phyloP scores from a whole-genome alignment of 2,797 vertebrate species.

The Carduelis carduelis region DNA sequence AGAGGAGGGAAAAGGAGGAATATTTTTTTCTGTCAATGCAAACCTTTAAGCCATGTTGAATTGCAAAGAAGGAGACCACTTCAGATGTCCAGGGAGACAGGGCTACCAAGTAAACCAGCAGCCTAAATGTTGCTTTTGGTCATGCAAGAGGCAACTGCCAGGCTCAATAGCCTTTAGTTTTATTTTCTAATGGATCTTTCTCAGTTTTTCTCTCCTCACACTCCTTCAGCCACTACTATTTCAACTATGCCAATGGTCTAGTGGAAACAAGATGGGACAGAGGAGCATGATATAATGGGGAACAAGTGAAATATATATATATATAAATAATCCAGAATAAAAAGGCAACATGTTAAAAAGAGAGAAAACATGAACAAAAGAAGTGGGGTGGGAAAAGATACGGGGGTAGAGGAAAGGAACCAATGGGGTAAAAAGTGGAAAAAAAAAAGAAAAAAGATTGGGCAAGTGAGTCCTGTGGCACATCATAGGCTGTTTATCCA shows the following conservation, averaged over 20 bases:
- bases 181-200: neutral
- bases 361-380: neutral
- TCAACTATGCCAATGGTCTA: neutral
- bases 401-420: accelerated
- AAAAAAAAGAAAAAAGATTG: neutral
- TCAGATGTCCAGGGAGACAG: neutral
- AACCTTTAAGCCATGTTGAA: neutral
- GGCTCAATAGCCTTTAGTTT: neutral
- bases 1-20: neutral
- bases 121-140: neutral
- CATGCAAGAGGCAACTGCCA: neutral
- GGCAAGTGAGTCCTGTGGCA: neutral
- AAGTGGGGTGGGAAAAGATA: neutral
- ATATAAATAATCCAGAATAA: neutral
- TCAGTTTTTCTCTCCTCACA: neutral
- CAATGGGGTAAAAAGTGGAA: neutral
- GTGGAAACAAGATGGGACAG: neutral
- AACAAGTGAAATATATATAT: neutral
- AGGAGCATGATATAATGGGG: neutral
- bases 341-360: neutral
- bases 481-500: neutral
- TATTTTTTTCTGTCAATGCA: neutral
- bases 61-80: neutral
- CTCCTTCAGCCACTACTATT: neutral
- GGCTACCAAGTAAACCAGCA: neutral